phyloP scores from a whole-genome alignment of 2,888 invertebrate species.

The Onthophagus sagittarius region DNA sequence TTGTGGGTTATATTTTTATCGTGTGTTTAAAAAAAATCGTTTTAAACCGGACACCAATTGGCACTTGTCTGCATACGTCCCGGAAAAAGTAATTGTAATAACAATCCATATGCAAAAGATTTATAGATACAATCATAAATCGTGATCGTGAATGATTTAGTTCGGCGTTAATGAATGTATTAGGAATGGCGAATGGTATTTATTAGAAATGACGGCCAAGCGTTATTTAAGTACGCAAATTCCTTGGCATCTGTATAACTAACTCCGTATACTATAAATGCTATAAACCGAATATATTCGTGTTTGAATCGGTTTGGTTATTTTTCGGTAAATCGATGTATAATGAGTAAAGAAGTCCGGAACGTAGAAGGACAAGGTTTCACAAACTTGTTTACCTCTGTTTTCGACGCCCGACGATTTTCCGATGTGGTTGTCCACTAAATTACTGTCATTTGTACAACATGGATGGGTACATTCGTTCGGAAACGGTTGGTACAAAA shows the following conservation, averaged over 20 bases:
- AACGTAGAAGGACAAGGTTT: background rate
- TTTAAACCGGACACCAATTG: background rate
- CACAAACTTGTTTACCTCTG: background rate
- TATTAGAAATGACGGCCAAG: background rate
- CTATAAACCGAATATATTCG: too few relatives aligned
- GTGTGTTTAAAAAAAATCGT: background rate
- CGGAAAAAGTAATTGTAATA: background rate
- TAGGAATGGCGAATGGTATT: background rate
- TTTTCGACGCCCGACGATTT: background rate
- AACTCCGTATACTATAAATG: too few relatives aligned
- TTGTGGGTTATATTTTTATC: background rate
- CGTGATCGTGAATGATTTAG: background rate
- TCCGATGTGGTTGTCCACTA: slow-evolving; percentile 5
- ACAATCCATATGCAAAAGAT: background rate
- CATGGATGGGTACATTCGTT: slow-evolving; percentile 10
- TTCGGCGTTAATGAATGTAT: background rate
- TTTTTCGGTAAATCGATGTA: background rate
- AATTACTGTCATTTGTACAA: slow-evolving; percentile 12
- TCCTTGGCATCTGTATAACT: background rate
- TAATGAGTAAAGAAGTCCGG: background rate
- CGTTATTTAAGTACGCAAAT: background rate
- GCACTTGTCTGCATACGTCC: background rate
- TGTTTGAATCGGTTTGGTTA: background rate
- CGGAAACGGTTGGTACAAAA: slow-evolving; percentile 16
- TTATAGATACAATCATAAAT: background rate